A percentile compares a stretch with the other conserved stretches of the same genome.
Conservation (phyloP, 2,113 vertebrate species). For the Dasyurus viverrinus region DNA sequence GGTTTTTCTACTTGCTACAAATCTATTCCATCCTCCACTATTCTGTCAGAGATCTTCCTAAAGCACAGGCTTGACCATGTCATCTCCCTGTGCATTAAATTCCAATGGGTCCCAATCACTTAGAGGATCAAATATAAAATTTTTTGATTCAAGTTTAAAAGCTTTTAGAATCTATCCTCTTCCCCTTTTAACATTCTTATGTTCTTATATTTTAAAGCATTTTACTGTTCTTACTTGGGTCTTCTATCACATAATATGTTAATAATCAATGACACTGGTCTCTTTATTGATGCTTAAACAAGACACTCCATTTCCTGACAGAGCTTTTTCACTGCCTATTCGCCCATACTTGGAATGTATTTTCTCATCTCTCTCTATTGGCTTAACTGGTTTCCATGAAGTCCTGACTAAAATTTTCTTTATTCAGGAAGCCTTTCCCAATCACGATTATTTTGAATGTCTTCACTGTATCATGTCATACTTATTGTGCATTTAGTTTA, state of each 20-base stretch:
- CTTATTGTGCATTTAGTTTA: neutral
- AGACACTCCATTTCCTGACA: neutral
- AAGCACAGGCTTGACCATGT: neutral
- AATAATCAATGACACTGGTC: neutral
- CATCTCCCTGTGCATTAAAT: neutral
- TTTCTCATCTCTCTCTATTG: neutral
- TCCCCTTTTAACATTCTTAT: too few relatives aligned
- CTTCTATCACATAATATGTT: neutral
- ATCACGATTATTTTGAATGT: neutral
- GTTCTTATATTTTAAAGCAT: too few relatives aligned
- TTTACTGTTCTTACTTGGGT: neutral
- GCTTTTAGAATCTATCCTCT: neutral
- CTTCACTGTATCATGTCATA: neutral
- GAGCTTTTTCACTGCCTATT: neutral
- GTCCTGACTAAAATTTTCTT: neutral
- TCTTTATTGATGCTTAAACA: neutral
- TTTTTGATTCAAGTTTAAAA: neutral
- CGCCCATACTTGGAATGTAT: neutral
- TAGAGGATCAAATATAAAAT: neutral
- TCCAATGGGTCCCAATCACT: neutral
- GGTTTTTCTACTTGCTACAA: neutral
- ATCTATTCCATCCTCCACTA: neutral
- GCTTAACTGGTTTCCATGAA: neutral
- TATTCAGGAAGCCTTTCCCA: neutral
- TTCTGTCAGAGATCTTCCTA: neutral